Conservation (phyloP, 2,113 vertebrate genomes). For the Dromaius novaehollandiae region DNA sequence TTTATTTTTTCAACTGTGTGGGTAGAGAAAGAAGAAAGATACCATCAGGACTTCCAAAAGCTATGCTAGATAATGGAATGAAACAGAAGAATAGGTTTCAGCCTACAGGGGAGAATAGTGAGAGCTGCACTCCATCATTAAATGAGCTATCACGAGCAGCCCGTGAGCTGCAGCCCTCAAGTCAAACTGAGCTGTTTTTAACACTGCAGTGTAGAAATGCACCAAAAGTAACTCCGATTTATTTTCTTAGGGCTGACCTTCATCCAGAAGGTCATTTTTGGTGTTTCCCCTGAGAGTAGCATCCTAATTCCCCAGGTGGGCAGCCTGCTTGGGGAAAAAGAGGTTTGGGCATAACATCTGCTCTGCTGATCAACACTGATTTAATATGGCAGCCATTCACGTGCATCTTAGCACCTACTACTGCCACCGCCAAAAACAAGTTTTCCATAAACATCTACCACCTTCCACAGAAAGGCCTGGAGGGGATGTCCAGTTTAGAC, state of each 20-base stretch:
- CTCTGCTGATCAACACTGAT: background rate
- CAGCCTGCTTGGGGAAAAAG: background rate
- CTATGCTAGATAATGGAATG: background rate
- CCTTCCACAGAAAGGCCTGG: background rate
- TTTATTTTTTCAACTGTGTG: background rate
- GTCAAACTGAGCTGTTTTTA: background rate
- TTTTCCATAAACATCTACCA: background rate
- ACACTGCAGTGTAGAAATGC: accelerated
- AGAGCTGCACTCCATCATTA: background rate
- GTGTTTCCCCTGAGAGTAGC: background rate
- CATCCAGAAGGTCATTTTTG: background rate
- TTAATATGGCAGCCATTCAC: background rate
- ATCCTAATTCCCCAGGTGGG: background rate
- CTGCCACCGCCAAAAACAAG: background rate
- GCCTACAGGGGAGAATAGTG: background rate
- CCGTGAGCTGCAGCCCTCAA: background rate
- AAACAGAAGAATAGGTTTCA: background rate
- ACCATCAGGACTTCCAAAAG: background rate
- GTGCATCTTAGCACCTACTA: background rate
- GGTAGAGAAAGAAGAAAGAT: background rate
- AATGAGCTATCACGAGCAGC: background rate
- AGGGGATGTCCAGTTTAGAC: background rate
- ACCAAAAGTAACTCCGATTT: background rate
- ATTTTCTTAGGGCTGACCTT: background rate
- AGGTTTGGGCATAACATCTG: background rate